Evolutionary conservation across 2,888 invertebrate genomes (phyloP).

Genomic region (Hydroisotoma schaefferi): DNA sequence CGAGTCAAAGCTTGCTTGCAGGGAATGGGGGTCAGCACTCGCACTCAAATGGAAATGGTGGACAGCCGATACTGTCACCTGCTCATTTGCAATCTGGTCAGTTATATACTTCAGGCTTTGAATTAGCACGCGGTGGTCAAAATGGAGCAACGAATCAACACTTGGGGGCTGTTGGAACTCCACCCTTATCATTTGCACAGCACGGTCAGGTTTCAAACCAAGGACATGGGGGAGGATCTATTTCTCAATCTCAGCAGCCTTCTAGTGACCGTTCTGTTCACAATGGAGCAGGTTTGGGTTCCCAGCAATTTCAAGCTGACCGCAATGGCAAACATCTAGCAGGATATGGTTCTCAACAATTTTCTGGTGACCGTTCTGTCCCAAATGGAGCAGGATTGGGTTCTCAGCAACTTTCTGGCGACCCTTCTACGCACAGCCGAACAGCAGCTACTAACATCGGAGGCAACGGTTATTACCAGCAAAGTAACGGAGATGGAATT

Average conservation of each 20-base stretch:
- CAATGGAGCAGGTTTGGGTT: neutral
- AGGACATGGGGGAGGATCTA: neutral
- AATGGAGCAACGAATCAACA: neutral
- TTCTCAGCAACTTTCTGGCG: too few relatives aligned
- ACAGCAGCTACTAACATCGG: neutral
- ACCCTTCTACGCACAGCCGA: neutral
- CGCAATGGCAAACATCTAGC: neutral
- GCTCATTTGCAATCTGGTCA: too few relatives aligned
- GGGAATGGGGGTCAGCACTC: too few relatives aligned
- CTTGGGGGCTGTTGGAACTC: too few relatives aligned
- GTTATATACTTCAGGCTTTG: neutral
- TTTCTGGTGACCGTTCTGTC: neutral
- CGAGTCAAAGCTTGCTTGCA: too few relatives aligned
- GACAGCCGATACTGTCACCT: too few relatives aligned
- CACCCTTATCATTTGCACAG: too few relatives aligned
- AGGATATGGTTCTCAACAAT: neutral
- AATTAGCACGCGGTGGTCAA: neutral
- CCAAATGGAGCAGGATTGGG: neutral
- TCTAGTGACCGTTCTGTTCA: too few relatives aligned
- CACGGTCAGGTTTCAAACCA: too few relatives aligned
- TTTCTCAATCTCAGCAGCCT: too few relatives aligned
- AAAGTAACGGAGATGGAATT: neutral
- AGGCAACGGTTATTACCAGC: neutral
- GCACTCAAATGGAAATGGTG: too few relatives aligned
- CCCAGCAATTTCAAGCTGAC: neutral